Evolutionary conservation across 2,113 vertebrate species (phyloP), one percentile per base, ranked within the genome.

Genomic region (Zosterops pallidus): DNA sequence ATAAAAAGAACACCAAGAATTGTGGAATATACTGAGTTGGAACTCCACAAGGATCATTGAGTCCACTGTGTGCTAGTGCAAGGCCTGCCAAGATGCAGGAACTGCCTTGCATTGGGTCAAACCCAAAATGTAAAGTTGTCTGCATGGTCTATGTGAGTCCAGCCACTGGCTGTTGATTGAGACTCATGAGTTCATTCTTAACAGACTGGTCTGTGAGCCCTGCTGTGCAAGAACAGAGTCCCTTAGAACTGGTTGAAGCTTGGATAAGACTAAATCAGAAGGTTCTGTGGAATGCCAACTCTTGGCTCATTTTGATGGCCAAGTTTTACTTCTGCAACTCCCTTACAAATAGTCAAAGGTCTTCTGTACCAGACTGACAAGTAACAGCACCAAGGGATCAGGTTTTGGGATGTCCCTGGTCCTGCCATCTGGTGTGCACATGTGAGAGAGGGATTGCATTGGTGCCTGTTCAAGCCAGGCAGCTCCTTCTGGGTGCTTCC

Each of bases 11-110:
- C 11, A 10, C 4, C 44, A 44, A 44, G 14, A 55, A 47, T 62
- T 0, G 0, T 31, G 15, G 29, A 62, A 55, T 18, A 9, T 28
- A 25, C n/a, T 15, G 29, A 76, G 11, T 5, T 55, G n/a, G n/a
- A 76, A 13, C 41, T 29, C n/a, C 70, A 42, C 55, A 49, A 55
- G 41, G n/a, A 62, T 62, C n/a, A 46, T 1, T 12, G 39, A 52
- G 46, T 68, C 39, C 11, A 10, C 1, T 15, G 18, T 9, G 13
- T 55, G 33, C 50, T 62, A 12, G 37, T 14, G 16, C 47, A 14
- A 55, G 70, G 42, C 49, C 31, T 76, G 33, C 75, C 44, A 41
- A 6, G 19, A 35, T 1, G 9, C 44, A 77, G 63, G 25, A 86
- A 10, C 64, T 74, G 63, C 46, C 42, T 47, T 62, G 41, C 3